Conservation (phyloP, 2,888 invertebrate species). For the Trilocha varians region DNA sequence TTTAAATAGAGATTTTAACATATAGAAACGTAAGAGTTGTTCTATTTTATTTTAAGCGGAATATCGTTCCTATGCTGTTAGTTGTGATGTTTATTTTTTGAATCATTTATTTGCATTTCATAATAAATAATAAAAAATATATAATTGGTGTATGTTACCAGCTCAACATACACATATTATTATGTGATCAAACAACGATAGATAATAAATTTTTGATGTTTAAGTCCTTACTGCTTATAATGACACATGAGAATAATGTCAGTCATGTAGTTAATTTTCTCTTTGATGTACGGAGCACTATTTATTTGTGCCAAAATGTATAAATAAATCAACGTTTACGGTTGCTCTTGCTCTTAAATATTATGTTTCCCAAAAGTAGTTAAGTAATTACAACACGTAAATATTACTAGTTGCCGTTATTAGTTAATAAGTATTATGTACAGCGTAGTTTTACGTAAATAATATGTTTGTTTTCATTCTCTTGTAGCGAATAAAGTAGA, state of each 20-base stretch:
- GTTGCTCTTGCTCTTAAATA: neutral
- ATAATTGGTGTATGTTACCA: neutral
- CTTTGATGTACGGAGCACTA: neutral
- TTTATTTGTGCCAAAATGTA: neutral
- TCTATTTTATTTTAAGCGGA: neutral
- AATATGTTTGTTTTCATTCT: conserved; percentile 41
- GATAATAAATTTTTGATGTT: neutral
- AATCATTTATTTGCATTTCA: neutral
- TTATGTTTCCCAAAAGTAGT: neutral
- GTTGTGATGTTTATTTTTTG: neutral
- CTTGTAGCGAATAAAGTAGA: conserved; percentile 48
- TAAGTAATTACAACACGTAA: neutral
- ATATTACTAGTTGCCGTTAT: conserved; percentile 9
- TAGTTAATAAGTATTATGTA: conserved; percentile 34
- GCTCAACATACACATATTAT: neutral
- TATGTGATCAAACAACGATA: neutral
- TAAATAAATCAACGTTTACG: neutral
- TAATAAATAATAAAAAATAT: neutral
- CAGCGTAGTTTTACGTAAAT: conserved; percentile 36
- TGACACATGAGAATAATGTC: too few relatives aligned
- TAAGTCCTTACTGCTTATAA: too few relatives aligned
- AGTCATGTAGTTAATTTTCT: neutral
- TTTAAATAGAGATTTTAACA: neutral
- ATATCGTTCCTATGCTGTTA: neutral
- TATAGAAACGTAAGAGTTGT: neutral